These are phyloP conservation scores for Apus apus DNA, from an alignment of 2,113 vertebrate species.

Conservation along the genomic window DNA sequence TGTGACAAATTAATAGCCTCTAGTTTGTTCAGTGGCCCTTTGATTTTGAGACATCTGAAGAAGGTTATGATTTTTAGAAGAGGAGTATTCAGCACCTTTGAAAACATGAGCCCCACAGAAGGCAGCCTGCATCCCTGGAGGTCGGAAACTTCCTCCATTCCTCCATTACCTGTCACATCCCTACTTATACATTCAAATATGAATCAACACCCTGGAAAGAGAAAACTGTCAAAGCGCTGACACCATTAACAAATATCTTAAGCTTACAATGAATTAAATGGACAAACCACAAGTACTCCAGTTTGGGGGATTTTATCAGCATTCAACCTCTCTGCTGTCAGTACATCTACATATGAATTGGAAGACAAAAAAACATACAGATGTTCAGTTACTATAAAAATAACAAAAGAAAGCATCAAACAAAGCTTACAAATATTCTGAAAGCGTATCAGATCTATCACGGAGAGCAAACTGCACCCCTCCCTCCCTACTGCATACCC, in stretches of 20 bases:
- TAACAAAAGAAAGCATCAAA: not conserved
- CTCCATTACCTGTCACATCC: not conserved
- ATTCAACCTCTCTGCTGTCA: fast-evolving
- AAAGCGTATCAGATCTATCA: not conserved
- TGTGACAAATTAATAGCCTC: constrained; percentile 3
- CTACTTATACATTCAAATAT: not conserved
- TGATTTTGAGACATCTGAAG: constrained; percentile 7
- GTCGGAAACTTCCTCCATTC: not conserved
- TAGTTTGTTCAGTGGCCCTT: not conserved
- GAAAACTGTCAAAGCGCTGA: not conserved
- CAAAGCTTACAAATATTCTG: not conserved
- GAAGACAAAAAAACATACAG: not conserved
- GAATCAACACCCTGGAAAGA: not conserved
- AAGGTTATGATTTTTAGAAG: not conserved
- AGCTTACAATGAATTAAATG: not conserved
- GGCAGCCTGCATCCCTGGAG: not conserved
- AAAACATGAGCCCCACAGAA: not conserved
- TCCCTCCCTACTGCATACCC: not conserved
- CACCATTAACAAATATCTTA: not conserved
- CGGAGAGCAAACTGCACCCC: not conserved
- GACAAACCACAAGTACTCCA: not conserved
- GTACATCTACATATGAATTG: not conserved
- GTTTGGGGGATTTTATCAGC: not conserved
- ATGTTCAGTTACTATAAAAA: not conserved
- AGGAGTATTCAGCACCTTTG: not conserved